phyloP scores from a whole-genome alignment of 2,797 vertebrate genomes.

The Enteromius viviparus region DNA sequence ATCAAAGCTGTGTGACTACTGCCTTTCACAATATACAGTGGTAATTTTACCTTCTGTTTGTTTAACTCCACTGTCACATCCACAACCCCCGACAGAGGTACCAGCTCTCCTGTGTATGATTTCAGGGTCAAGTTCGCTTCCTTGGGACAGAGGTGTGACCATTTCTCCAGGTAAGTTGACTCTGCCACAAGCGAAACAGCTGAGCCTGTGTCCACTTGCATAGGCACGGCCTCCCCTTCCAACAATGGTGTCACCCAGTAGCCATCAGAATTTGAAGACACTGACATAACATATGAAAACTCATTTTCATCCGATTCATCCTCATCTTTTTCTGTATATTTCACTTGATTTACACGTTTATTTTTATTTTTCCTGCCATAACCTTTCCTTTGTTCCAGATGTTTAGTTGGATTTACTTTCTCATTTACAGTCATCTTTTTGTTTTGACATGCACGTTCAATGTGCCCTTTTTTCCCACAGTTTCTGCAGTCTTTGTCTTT shows the following conservation, averaged over 20 bases:
- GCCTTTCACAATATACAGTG: slow-evolving; percentile 24
- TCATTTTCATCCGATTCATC: slow-evolving; percentile 1
- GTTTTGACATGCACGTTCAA: neutral
- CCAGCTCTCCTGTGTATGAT: neutral
- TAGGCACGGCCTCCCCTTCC: neutral
- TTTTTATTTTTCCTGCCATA: neutral
- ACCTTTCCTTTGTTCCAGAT: neutral
- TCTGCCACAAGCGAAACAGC: neutral
- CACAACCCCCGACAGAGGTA: slow-evolving; percentile 8
- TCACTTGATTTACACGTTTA: neutral
- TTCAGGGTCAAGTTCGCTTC: neutral
- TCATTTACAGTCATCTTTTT: neutral
- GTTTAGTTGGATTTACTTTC: neutral
- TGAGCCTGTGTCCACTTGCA: neutral
- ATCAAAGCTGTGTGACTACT: slow-evolving; percentile 3
- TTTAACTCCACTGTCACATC: slow-evolving; percentile 35
- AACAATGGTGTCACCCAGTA: slow-evolving; percentile 1
- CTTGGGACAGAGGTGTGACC: neutral
- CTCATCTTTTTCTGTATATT: neutral
- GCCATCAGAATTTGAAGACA: slow-evolving; percentile 9
- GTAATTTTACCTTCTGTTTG: slow-evolving; percentile 28
- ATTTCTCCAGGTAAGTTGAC: neutral
- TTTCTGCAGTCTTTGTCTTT: slow-evolving; percentile 13
- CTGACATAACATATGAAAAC: slow-evolving; percentile 1
- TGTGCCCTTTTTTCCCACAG: neutral